Percentiles rank a stretch among this genome's conserved stretches.
phyloP scores from a whole-genome alignment of 1,140 invertebrate genomes.

The Paraescarpia echinospica region DNA sequence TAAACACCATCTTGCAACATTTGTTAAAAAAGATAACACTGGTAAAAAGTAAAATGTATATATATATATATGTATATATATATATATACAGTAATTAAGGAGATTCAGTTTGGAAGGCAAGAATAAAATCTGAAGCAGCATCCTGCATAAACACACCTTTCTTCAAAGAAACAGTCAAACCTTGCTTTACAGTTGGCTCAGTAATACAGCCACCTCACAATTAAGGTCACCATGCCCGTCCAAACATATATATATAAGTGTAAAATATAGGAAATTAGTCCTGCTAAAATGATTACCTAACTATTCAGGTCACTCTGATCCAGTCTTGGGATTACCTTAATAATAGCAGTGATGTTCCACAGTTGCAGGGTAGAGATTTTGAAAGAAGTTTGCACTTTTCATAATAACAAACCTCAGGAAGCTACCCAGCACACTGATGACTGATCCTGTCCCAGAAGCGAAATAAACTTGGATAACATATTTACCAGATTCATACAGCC shows the following conservation, averaged over 20 bases:
- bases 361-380: no score
- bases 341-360: no score
- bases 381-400: no score
- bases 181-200: neutral
- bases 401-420: no score
- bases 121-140: neutral
- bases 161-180: no score
- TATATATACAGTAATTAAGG: neutral
- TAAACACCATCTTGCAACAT: neutral
- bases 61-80: neutral
- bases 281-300: no score
- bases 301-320: no score
- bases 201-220: neutral
- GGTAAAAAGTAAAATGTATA: neutral
- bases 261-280: no score
- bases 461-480: neutral
- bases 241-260: no score
- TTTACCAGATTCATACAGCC: neutral
- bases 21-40: neutral
- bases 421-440: neutral
- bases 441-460: neutral
- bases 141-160: neutral
- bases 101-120: neutral
- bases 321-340: no score
- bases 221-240: neutral